Conservation (phyloP, 2,113 vertebrate genomes). For the Zapus hudsonius region DNA sequence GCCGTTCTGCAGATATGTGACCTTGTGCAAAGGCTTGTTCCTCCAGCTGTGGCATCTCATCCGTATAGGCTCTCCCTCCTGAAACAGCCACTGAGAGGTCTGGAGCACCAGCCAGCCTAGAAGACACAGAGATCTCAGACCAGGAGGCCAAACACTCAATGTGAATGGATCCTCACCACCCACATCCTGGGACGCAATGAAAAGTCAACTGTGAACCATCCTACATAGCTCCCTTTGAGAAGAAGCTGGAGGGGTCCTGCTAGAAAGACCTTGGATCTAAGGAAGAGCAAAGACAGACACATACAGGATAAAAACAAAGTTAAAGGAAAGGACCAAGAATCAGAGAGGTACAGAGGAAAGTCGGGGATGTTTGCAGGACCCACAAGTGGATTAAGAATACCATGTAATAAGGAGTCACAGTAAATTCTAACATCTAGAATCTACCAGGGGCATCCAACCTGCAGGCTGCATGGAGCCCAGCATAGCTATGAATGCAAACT, state of each 20-base stretch:
- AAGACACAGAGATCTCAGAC: constrained; percentile 14
- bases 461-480: no score
- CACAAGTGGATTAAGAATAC: not conserved
- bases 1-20: constrained; percentile 59
- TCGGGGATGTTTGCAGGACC: not conserved
- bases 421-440: not conserved
- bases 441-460: no score
- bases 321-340: not conserved
- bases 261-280: not conserved
- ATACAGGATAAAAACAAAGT: not conserved
- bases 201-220: not conserved
- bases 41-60: constrained; percentile 73
- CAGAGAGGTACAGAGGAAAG: not conserved
- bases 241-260: not conserved
- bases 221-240: not conserved
- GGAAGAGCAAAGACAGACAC: not conserved
- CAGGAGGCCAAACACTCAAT: not conserved
- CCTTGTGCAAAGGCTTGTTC: fast-evolving
- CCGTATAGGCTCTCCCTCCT: not conserved
- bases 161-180: not conserved
- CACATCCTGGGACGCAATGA: not conserved
- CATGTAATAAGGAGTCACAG: not conserved
- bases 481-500: no score
- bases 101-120: constrained; percentile 73
- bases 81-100: not conserved